Evolutionary conservation across 2,113 vertebrate species (phyloP), one percentile per base, ranked within the genome.

Genomic region (Spea multiplicata): DNA sequence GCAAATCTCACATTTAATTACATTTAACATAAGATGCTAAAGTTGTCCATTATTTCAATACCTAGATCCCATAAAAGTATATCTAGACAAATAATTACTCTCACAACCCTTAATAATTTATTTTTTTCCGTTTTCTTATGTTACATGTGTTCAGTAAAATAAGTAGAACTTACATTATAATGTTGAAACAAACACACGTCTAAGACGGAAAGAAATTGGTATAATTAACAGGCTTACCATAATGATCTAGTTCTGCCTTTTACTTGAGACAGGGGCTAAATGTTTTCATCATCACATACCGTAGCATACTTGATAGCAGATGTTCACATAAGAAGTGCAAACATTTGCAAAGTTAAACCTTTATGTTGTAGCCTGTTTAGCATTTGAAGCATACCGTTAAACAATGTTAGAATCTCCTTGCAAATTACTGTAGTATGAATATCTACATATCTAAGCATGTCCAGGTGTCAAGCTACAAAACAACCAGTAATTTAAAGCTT

Each of bases 371-470:
- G 14, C n/a, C 14, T 74, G 44, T 64, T 64, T 74, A 30, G 57
- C n/a, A 74, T 74, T 48, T 74, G 57, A 74, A 74, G 59, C 45
- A 74, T 62, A 10, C 57, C 64, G 62, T 64, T 74, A 49, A 48
- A 74, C 8, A 49, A 9, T 57, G 14, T 62, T 49, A 48, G 49
- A 30, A 10, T n/a, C 5, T n/a, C 45, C 6, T 14, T 17, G 46
- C 46, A 74, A 64, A 64, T 64, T 16, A 17, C 57, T 64, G 8
- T 49, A 49, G 57, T 49, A 49, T 74, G 57, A 73, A 61, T 62
- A 64, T 10, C 57, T 62, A 13, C 55, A 8, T 59, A 59, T 59
- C 6, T 59, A 59, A 73, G n/a, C 45, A 64, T n/a, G 59, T 64
- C 72, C 71, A 73, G 71, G 55, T 61, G 71, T 44, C 57, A 74